Evolutionary conservation across 2,797 vertebrate species (phyloP).

Genomic region (Hybognathus amarus): DNA sequence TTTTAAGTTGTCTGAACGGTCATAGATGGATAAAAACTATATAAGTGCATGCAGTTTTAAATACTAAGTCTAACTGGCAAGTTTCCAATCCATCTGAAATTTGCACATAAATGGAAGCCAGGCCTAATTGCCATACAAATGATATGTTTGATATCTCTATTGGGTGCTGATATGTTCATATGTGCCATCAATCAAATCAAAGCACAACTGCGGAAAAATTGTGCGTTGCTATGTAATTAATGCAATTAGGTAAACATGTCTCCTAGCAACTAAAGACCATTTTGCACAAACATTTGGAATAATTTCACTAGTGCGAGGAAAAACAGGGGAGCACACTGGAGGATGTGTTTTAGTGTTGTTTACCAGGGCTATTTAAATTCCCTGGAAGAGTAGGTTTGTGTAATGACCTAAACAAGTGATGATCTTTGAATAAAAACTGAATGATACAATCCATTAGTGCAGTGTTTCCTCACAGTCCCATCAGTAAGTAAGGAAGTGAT

Average conservation of each 20-base stretch:
- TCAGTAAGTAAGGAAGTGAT: not conserved
- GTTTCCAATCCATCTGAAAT: conserved; percentile 13
- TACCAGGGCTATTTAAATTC: not conserved
- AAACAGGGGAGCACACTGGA: conserved; percentile 16
- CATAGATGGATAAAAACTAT: conserved; percentile 4
- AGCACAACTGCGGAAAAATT: conserved; percentile 46
- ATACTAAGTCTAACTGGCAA: not conserved
- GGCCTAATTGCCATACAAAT: conserved; percentile 29
- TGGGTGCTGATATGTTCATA: conserved; percentile 28
- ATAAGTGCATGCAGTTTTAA: not conserved
- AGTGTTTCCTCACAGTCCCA: not conserved
- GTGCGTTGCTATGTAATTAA: conserved; percentile 58
- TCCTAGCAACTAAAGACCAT: conserved; percentile 54
- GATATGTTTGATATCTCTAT: conserved; percentile 30
- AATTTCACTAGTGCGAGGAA: conserved; percentile 43
- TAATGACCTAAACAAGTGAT: not conserved
- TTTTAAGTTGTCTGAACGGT: not conserved
- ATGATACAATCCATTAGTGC: not conserved
- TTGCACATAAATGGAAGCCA: conserved; percentile 21
- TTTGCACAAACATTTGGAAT: conserved; percentile 50
- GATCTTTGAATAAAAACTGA: not conserved
- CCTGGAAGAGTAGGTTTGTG: not conserved
- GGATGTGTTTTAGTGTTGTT: conserved; percentile 14
- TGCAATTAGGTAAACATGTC: conserved; percentile 38
- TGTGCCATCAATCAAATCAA: conserved; percentile 48